Base-by-base conservation (phyloP, 2,113 vertebrate species). In the Oenanthe melanoleuca region DNA sequence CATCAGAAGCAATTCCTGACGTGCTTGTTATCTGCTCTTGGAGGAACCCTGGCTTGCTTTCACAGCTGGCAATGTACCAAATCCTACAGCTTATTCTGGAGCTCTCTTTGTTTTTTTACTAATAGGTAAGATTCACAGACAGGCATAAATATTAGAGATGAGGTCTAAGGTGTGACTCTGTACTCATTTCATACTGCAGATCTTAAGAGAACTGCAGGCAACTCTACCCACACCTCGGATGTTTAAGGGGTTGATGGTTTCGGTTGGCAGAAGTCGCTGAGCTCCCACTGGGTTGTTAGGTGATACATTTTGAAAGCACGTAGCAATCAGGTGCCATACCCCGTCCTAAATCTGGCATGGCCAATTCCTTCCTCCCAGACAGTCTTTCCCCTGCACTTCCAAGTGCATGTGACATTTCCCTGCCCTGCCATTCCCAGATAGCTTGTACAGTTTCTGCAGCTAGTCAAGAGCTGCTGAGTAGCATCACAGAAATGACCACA, bases 1-100 rank as follows among this genome's bases (percentile, higher is more conserved):
- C 64, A 83, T 70, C 89, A 89, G 92, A 89, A 94, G 85, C 64
- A 52, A 47, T 63, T 88, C 67, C 79, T 95, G 93, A 88, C 28
- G 24, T 88, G 79, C 79, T 95, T 55, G 25, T 96, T 94, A 77
- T 94, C 81, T 83, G 17, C 38, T 86, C 67, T 83, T 22, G 1
- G 64, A 94, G 82, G 75, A 94, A 55, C 79, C 79, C 91, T 18
- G 17, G 28, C 74, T 89, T 70, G 56, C 79, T 92, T 80, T 95
- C 88, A 78, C 85, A 92, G 86, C 74, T 4, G 0, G 92, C 70
- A 82, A 37, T 22, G 56, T 52, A 64, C 59, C 67, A 80, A 86
- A 86, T 56, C 74, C 79, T 93, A 22, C 73, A 56, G 67, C 66
- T 95, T 91, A 40, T 86, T 75, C 84, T 82, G 31, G 66, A 92